Evolutionary conservation across 2,113 vertebrate species (phyloP), one percentile per base, ranked within the genome.

Genomic region (Alaudala cheleensis): DNA sequence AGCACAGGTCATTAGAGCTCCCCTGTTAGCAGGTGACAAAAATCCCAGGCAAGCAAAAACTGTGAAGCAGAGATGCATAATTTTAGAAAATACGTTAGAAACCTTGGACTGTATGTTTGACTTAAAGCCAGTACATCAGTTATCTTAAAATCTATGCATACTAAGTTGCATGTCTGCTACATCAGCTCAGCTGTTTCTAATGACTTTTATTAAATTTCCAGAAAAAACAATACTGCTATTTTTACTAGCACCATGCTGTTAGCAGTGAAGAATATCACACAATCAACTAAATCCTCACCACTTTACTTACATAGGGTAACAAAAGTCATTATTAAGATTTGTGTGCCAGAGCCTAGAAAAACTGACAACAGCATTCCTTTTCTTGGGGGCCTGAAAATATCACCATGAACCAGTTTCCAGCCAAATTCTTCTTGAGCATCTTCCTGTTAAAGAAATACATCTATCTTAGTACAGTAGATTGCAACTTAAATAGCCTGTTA

Each of bases 311-410:
- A 99, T 3, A 99, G 98, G 11, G 99, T 99, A 96, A 99, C 99
- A 96, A 99, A 99, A 83, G 99, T 99, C 99, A 99, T 99, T 97
- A 99, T 99, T 97, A 99, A 98, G 97, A 99, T 99, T 97, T 99
- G 99, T 9, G 98, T 98, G 88, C 99, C 99, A 69, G 99, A 99
- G 92, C 99, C 99, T 6, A 99, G 98, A 92, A 99, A 99, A 92
- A 99, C 98, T 6, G 99, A 99, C 12, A 99, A 96, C 88, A 99
- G 91, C 99, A 99, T 99, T 94, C 99, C 99, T 96, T 99, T 99
- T 89, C 98, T 98, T 47, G 99, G 99, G 4, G 99, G 98, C 92
- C 98, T 96, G 94, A 98, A 98, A 97, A 98, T 98, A 95, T 99
- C 98, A 89, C 98, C 98, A 92, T 98, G 96, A 92, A 98, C 98